Base-by-base conservation (phyloP, 2,113 vertebrate species). In the Hypomesus transpacificus region DNA sequence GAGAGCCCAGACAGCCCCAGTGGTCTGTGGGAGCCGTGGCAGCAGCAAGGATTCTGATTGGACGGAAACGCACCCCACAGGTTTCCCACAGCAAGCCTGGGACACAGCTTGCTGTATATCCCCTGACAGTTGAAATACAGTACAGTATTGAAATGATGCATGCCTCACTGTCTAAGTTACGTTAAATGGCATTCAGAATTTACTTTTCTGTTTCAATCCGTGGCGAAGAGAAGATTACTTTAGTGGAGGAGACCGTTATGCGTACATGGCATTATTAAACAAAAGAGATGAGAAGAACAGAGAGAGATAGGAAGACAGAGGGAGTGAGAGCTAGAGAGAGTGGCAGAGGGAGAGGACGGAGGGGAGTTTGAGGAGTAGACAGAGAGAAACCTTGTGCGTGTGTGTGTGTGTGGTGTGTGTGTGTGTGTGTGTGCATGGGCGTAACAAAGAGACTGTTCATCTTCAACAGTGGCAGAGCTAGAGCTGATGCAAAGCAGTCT, bases 1-100 rank as follows among this genome's bases (percentile, higher is more conserved):
- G 75, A 76, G 59, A 65, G 50, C 60, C 54, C 60, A 75, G 66
- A 73, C 64, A 51, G 69, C 22, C 69, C 54, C 73, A 51, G 72
- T 70, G 68, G 64, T 85, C 67, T 74, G 61, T 70, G 79, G 68
- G 39, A 66, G 50, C 26, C n/a, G 46, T 20, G 24, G 28, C 16
- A 24, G 16, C 8, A 39, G 34, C 31, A 66, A 46, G 22, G 46
- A 66, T 22, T 20, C 39, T 17, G 64, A 21, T 18, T 8, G 59
- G 21, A 22, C 50, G 54, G 69, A 53, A 73, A 76, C 57, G 75
- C 73, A 66, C 80, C 60, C 59, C 58, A 53, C 64, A 3, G 18
- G 53, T 75, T 83, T 82, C 80, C 74, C 78, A 46, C 39, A 11
- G 39, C 39, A 9, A 46, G 39, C 2, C 39, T 46, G 9, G 39